Conservation (phyloP, 2,888 invertebrate genomes). For the Pachliopta kotzebuea region DNA sequence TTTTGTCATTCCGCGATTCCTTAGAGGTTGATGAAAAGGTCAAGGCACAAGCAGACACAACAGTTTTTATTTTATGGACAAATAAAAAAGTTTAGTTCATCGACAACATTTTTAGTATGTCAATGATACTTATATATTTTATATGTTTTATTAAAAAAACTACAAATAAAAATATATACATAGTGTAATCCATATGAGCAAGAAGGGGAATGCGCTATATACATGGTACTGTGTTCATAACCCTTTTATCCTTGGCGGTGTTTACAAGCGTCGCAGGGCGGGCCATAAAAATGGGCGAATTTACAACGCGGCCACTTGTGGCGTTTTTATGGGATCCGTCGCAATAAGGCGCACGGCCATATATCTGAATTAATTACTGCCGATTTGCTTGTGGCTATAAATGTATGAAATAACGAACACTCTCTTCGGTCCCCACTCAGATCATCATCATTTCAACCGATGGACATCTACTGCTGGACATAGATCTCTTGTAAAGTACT, state of each 20-base stretch:
- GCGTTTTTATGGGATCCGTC: conserved; percentile 15
- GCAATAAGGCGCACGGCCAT: conserved; percentile 2
- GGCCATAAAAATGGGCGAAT: conserved; percentile 25
- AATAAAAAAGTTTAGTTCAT: no score
- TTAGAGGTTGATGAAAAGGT: not conserved
- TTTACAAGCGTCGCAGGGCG: conserved; percentile 8
- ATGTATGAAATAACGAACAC: not conserved
- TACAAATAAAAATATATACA: not conserved
- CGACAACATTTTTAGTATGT: not conserved
- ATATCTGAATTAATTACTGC: conserved; percentile 19
- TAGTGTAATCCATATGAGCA: not conserved
- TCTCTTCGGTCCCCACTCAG: not conserved
- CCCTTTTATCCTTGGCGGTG: conserved; percentile 22
- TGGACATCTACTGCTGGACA: no score
- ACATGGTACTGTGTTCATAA: conserved; percentile 14
- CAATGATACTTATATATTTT: not conserved
- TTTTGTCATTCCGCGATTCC: not conserved
- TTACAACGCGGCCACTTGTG: conserved; percentile 22
- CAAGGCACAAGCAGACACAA: no score
- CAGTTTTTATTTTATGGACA: no score
- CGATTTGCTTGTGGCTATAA: conserved; percentile 2
- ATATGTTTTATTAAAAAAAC: not conserved
- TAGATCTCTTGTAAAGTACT: no score
- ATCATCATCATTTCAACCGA: no score
- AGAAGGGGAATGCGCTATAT: conserved; percentile 9